Conservation (phyloP, 2,888 invertebrate genomes). For the Falcaria lacertinaria region DNA sequence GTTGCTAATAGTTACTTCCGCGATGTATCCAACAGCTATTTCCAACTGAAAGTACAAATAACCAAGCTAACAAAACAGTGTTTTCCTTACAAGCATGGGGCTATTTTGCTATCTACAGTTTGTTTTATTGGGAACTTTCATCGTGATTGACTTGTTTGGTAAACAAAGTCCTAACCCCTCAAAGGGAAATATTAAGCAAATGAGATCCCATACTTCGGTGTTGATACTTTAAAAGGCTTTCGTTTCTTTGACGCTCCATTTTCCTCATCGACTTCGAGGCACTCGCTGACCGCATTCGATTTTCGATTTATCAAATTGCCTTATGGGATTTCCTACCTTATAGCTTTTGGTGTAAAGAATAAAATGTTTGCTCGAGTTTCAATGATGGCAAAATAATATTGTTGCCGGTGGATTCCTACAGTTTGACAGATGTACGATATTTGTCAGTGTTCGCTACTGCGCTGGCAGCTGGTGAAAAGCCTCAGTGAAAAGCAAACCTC, state of each 20-base stretch:
- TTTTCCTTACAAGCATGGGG: too few species aligned
- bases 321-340: conserved; percentile 18
- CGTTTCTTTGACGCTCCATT: conserved; percentile 23
- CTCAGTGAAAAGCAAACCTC: conserved; percentile 57
- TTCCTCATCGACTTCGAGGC: conserved; percentile 25
- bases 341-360: conserved; percentile 8
- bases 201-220: conserved; percentile 10
- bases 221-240: conserved; percentile 23
- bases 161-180: conserved; percentile 2
- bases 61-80: too few species aligned
- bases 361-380: conserved; percentile 16
- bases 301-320: conserved; percentile 11
- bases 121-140: neutral
- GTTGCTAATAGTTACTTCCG: conserved; percentile 14
- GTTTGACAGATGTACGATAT: conserved; percentile 62
- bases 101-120: neutral
- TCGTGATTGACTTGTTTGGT: conserved; percentile 1
- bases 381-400: conserved; percentile 20
- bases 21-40: neutral
- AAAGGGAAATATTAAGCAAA: conserved; percentile 6
- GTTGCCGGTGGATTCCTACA: conserved; percentile 33
- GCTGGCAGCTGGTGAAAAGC: conserved; percentile 40
- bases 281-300: conserved; percentile 8
- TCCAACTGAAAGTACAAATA: too few species aligned
- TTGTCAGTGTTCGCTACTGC: conserved; percentile 50